A percentile compares a stretch with the other conserved stretches of the same genome.
Evolutionary conservation across 2,113 vertebrate genomes (phyloP).

Genomic region (Pelecanoides urinatrix): DNA sequence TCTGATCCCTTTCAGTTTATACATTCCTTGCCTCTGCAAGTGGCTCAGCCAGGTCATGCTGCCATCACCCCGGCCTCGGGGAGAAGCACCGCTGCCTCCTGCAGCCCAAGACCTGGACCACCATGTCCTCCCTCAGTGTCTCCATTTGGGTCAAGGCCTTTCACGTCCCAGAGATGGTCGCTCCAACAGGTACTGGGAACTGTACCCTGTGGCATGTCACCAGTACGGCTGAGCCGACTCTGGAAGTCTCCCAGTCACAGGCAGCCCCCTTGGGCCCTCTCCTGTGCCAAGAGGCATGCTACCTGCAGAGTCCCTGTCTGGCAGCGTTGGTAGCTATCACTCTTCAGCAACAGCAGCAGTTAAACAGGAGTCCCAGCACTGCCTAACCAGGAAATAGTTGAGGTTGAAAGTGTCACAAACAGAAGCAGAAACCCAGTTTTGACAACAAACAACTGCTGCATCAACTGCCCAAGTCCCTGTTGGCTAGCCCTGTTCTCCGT

Average conservation of each 20-base stretch:
- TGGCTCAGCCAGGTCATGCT: background rate
- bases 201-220: background rate
- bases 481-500: background rate
- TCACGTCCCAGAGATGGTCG: background rate
- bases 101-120: background rate
- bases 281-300: background rate
- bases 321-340: background rate
- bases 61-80: background rate
- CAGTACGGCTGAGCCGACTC: background rate
- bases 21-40: background rate
- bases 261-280: background rate
- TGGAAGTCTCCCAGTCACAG: background rate
- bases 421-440: background rate
- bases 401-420: background rate
- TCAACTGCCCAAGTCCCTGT: background rate
- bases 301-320: background rate
- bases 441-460: background rate
- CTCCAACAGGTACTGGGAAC: background rate
- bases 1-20: background rate
- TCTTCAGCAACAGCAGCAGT: background rate
- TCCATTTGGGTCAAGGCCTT: background rate
- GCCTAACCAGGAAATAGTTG: background rate
- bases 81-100: background rate
- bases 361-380: background rate
- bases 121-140: background rate